These are phyloP conservation scores for Drosophila limbata DNA, from an alignment of 2,888 invertebrate genomes.

Conservation along the genomic window DNA sequence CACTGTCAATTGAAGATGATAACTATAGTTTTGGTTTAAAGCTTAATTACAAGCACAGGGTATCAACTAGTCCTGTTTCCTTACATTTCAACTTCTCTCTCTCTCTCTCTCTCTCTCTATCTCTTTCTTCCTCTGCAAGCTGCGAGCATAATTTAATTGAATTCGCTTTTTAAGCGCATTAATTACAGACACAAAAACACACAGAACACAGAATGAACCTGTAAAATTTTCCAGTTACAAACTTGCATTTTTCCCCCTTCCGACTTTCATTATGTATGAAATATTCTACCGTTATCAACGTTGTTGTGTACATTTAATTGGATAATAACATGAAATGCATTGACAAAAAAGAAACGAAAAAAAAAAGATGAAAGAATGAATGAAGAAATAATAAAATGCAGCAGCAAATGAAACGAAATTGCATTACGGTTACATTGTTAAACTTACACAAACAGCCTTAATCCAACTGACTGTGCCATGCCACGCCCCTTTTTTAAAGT, in stretches of 20 bases:
- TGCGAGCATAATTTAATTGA: slow-evolving; percentile 59
- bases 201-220: neutral
- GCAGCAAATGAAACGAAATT: slow-evolving; percentile 41
- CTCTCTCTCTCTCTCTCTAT: neutral
- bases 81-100: neutral
- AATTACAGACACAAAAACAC: slow-evolving; percentile 46
- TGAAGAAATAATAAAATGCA: slow-evolving; percentile 17
- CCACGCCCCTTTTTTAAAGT: neutral
- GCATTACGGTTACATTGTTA: slow-evolving; percentile 40
- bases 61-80: neutral
- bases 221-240: neutral
- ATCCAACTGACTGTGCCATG: neutral
- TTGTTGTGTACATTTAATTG: slow-evolving; percentile 34
- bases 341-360: slow-evolving; percentile 28
- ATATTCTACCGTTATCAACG: neutral
- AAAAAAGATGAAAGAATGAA: neutral
- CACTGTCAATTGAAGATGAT: too few species aligned
- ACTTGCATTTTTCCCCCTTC: neutral
- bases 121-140: slow-evolving; percentile 29
- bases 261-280: neutral
- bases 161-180: slow-evolving; percentile 66
- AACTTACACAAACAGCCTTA: neutral
- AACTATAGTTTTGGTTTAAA: too few species aligned
- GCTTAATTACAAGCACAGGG: too few species aligned
- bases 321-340: slow-evolving; percentile 38